Base-by-base conservation (phyloP, 2,888 invertebrate species). In the Napeogenes sylphis region DNA sequence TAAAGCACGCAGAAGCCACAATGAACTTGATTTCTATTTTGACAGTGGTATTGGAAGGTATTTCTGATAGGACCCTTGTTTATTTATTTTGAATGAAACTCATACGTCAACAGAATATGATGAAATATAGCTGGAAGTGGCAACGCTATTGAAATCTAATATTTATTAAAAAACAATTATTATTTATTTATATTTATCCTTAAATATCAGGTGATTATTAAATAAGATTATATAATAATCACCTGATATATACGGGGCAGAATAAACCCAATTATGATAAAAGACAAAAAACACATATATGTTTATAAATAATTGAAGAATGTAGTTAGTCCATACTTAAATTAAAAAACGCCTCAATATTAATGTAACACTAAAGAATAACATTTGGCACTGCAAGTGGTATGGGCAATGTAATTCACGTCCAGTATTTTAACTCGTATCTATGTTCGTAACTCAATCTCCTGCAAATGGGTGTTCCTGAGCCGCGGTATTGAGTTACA, bases 401-500 rank as follows among this genome's bases (percentile, higher is more conserved):
- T 42, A 42, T 42, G 2, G 10, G 10, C 10, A 10, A 42, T 42
- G 10, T 10, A 42, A 42, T 10, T 21, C 21, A 30, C 51, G 38
- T 64, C 64, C 21, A 56, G 47, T 56, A 54, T 12, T 33, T 45
- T 58, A 64, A 45, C 56, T 61, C 61, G 42, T 64, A 61, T 62
- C 58, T 60, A 59, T 65, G 69, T 65, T 64, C 65, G 82, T 81
- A 85, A 86, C 78, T 77, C 78, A 77, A 87, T 82, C 78, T 76
- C 68, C 73, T 67, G 72, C 76, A 83, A 87, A 87, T 85, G 84
- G 81, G 73, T 71, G 74, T 71, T 72, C 75, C 70, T 71, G 68
- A 69, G 75, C 70, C 76, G 72, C 78, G 78, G 82, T 83, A 83
- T 86, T 79, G 79, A 78, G 81, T 88, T 85, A 83, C 86, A 81